Evolutionary conservation across 2,888 invertebrate species (phyloP), one percentile per base, ranked within the genome.

Genomic region (Melanostoma scalare): DNA sequence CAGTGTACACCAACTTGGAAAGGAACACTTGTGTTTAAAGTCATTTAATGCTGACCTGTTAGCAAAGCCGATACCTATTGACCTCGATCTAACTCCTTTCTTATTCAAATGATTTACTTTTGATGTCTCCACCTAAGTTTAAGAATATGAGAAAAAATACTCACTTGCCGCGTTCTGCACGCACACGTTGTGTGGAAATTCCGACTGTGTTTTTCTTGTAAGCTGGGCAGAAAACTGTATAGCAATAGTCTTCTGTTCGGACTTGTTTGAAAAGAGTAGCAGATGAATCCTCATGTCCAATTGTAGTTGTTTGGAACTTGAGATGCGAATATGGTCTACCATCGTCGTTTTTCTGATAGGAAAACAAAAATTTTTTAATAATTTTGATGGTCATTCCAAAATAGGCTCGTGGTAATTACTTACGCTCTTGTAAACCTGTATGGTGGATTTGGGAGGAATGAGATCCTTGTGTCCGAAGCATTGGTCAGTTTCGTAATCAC

Each of bases 131-230:
- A n/a, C n/a, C n/a, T n/a, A n/a, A n/a, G n/a, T n/a, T n/a, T n/a
- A n/a, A n/a, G n/a, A n/a, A n/a, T n/a, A n/a, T n/a, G n/a, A n/a
- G n/a, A n/a, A 6, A 30, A 50, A 4, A 6, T 10, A 61, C 63
- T 63, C 8, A 63, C 63, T 50, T 31, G 20, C 50, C 63, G 1
- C 1, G 20, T 4, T 50, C 20, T 5, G 50, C 63, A 30, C 63
- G n/a, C 30, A 63, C 1, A 30, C 31, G 50, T n/a, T 63, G 30
- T 30, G 50, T 38, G 2, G 48, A 63, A 38, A 63, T 36, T 1
- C 4, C 50, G n/a, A 31, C 10, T 4, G 30, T 48, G 1, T 50
- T 31, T 5, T 63, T 63, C 50, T 40, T 63, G 8, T 2, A 63
- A 10, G 31, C 50, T 3, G 30, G 9, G 38, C 63, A 63, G 3